Evolutionary conservation across 2,113 vertebrate species (phyloP).

Genomic region (Oceanites oceanicus): DNA sequence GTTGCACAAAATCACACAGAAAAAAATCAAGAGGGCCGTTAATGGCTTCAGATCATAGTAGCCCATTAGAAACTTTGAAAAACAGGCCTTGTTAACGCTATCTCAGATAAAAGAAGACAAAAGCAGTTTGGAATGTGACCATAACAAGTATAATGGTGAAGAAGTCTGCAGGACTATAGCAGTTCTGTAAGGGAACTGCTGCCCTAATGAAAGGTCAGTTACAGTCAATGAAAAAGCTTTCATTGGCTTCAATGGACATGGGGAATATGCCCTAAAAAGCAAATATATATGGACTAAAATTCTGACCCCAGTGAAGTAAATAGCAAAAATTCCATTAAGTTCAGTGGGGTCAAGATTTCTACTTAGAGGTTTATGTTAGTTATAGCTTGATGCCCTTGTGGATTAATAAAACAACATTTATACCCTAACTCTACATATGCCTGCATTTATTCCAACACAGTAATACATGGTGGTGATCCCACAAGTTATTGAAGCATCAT

Average conservation of each 20-base stretch:
- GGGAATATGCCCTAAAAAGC: neutral
- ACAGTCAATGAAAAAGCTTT: neutral
- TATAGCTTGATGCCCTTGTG: neutral
- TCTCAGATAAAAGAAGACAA: slow-evolving; percentile 33
- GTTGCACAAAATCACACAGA: neutral
- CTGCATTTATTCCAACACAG: neutral
- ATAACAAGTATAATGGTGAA: slow-evolving; percentile 14
- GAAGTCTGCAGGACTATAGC: neutral
- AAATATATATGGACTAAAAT: neutral
- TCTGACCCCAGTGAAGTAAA: neutral
- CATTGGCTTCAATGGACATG: neutral
- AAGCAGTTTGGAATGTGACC: slow-evolving; percentile 9
- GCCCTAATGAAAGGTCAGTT: slow-evolving; percentile 23
- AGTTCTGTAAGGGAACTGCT: neutral
- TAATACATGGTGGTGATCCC: neutral
- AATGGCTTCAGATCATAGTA: slow-evolving; percentile 22
- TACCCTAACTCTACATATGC: neutral
- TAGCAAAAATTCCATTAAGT: neutral
- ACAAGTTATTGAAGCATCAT: neutral
- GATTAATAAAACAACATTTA: neutral
- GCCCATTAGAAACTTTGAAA: slow-evolving; percentile 35
- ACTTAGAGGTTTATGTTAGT: neutral
- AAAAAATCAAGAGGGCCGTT: neutral
- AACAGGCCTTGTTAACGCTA: neutral
- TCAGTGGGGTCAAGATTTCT: neutral